Evolutionary conservation across 2,113 vertebrate species (phyloP), one percentile per base, ranked within the genome.

Genomic region (Nothobranchius kuhntae): DNA sequence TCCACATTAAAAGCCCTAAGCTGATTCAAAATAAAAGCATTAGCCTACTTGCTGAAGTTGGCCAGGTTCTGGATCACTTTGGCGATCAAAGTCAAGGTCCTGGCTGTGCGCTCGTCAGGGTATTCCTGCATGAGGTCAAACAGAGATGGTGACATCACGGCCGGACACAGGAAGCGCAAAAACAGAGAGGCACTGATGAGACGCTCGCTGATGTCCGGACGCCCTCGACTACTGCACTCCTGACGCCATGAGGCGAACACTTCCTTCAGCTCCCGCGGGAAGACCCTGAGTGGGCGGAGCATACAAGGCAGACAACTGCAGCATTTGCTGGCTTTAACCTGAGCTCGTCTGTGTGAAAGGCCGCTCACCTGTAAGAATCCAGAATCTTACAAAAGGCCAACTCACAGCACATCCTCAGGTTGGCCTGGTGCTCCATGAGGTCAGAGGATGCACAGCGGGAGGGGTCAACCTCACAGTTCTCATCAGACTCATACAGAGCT

Each of bases 301-400:
- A 61, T 5, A 11, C 38, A 42, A 57, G 13, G 4, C 30, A 30
- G 3, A n/a, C 14, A n/a, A 3, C 26, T 13, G n/a, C 3, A 7
- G 3, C 0, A 4, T 30, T 30, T 30, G 30, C 30, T 30, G 10
- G 24, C 6, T 11, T 26, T 2, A 26, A 9, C 15, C 3, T 5
- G 24, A 10, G 2, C 9, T 30, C 9, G 15, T 14, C 45, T 47
- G 13, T 54, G 35, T 21, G 47, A 13, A 10, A 14, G 24, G 30
- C 10, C 35, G 26, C 15, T 12, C 61, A 98, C 96, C 96, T 95
- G 93, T 97, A 98, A 2, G 98, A 99, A 90, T 98, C 98, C 70
- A 99, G 97, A 92, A 99, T 99, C 87, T 99, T 99, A 94, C 98
- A 99, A 92, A 99, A 99, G 40, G 97, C 98, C 51, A 99, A 92